Conservation (phyloP, 2,797 vertebrate genomes). For the Pampus argenteus region DNA sequence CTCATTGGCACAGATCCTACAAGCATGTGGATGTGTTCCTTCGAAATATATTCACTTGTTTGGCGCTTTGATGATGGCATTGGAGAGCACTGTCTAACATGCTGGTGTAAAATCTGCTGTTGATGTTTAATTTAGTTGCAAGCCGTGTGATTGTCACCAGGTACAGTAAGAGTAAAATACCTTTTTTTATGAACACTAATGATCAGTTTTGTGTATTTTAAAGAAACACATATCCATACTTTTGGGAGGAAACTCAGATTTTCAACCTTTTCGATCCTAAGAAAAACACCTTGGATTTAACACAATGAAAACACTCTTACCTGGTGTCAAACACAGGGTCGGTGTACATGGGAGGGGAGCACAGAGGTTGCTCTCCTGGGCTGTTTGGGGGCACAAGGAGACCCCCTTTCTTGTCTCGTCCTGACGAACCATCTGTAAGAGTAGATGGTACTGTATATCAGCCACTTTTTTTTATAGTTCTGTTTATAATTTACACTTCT, state of each 20-base stretch:
- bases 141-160: background rate
- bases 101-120: background rate
- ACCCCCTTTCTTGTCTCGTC: conserved; percentile 61
- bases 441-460: conserved; percentile 56
- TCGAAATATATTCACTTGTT: background rate
- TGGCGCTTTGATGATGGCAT: background rate
- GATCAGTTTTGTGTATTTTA: background rate
- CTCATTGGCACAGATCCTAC: conserved; percentile 1
- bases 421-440: conserved; percentile 71
- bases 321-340: conserved; percentile 81
- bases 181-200: background rate
- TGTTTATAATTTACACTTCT: conserved; percentile 29
- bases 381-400: conserved; percentile 53
- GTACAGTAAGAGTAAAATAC: background rate
- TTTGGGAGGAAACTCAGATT: background rate
- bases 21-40: background rate
- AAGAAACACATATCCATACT: background rate
- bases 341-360: conserved; percentile 69
- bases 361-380: conserved; percentile 56
- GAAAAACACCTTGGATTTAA: background rate
- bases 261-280: background rate
- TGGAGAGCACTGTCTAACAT: background rate
- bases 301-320: conserved; percentile 64
- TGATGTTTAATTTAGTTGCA: background rate
- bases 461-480: conserved; percentile 30